Conservation (phyloP, 2,888 invertebrate species). For the Athalia cordata region DNA sequence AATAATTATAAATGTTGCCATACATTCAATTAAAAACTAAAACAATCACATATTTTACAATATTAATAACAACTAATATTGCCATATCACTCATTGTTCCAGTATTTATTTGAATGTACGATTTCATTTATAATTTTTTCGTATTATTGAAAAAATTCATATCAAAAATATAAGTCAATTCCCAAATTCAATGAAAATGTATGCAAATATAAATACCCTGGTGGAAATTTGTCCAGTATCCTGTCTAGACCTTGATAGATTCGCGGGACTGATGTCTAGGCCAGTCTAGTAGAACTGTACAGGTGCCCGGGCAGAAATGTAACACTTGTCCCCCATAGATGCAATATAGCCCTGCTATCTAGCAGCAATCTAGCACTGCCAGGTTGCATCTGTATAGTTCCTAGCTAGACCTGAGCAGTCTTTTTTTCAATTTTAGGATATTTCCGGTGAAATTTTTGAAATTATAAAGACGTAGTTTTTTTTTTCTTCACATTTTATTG, state of each 20-base stretch:
- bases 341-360: constrained; percentile 23
- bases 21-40: no score
- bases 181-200: no score
- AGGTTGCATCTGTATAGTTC: constrained; percentile 14
- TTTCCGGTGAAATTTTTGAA: neutral
- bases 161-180: no score
- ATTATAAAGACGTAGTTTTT: neutral
- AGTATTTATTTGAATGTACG: no score
- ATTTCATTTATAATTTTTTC: no score
- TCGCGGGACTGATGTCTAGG: constrained; percentile 9
- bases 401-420: neutral
- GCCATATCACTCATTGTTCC: no score
- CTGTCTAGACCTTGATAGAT: constrained; percentile 12
- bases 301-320: constrained; percentile 19
- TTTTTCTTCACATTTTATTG: neutral
- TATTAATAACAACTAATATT: no score
- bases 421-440: neutral
- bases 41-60: no score
- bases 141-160: no score
- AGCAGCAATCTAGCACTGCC: neutral
- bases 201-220: neutral
- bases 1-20: no score
- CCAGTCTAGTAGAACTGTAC: constrained; percentile 22
- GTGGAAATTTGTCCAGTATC: constrained; percentile 21
- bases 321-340: constrained; percentile 21